Evolutionary conservation across 1,140 invertebrate genomes (phyloP).

Genomic region (Polyergus mexicanus): DNA sequence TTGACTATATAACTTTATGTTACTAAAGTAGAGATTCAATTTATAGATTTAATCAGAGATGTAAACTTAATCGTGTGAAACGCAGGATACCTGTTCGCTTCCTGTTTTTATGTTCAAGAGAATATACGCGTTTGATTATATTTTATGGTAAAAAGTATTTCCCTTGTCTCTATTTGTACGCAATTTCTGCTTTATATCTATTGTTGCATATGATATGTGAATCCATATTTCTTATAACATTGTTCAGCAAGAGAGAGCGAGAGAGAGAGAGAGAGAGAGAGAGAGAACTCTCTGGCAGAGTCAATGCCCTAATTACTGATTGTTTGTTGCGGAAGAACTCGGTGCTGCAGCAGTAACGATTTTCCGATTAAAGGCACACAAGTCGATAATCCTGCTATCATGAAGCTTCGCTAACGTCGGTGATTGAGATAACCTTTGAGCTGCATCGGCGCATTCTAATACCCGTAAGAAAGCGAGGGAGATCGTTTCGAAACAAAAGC

Average conservation of each 20-base stretch:
- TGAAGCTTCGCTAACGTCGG: conserved; percentile 53
- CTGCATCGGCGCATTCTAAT: conserved; percentile 67
- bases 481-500: conserved; percentile 40
- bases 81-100: neutral
- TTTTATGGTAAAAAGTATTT: conserved; percentile 13
- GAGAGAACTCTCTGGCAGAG: neutral
- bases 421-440: conserved; percentile 68
- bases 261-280: too few relatives aligned
- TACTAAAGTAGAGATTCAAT: neutral
- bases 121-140: neutral
- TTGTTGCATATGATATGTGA: conserved; percentile 27
- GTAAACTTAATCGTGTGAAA: conserved; percentile 21
- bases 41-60: conserved; percentile 8
- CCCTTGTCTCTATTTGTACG: conserved; percentile 13
- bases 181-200: neutral
- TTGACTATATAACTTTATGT: neutral
- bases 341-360: neutral
- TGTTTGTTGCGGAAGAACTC: neutral
- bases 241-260: neutral
- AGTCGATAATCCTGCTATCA: conserved; percentile 56
- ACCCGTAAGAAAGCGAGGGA: conserved; percentile 30
- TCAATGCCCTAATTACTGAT: neutral
- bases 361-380: conserved; percentile 39
- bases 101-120: neutral
- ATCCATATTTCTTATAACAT: neutral